Base-by-base conservation (phyloP, 1,140 invertebrate species). In the Chionoecetes opilio region DNA sequence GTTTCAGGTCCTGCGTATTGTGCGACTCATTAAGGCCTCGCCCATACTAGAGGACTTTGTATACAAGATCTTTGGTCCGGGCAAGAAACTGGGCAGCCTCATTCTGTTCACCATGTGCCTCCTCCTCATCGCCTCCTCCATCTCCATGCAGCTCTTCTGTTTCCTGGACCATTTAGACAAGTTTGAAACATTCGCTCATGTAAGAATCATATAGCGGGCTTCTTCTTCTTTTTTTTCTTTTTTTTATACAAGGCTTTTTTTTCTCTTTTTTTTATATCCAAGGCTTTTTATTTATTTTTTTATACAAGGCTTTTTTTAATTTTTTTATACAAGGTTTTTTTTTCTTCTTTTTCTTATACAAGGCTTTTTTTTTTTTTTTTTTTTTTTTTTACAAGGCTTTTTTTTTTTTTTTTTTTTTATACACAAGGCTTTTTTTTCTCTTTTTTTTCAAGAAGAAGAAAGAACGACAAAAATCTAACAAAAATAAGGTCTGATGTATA, bases 51-150 rank as follows among this genome's bases (percentile, higher is more conserved):
- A 99, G 97, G 99, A 99, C 96, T 99, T 99, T 97, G 99, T 99
- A 6, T 99, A 99, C 97, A 96, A 96, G 97, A 99, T 99, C 96
- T 99, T 99, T 97, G 99, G 99, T 2, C 99, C 99, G 0, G 99
- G 99, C 37, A 99, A 99, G 97, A 99, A 99, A 97, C 97, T 99
- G 8, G 99, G 99, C 3, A 99, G 99, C 96, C 97, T 99, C 0
- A 99, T 99, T 84, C 99, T 99, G 96, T 99, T 99, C 97, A 99
- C 99, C 32, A 99, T 99, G 98, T 99, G 99, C 97, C 98, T 99
- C 96, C 97, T 99, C 37, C 99, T 99, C 92, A 99, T 99, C 96
- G 99, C 99, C 63, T 99, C 99, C 0, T 99, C 99, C 95, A 99
- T 99, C 96, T 99, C 99, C 41, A 99, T 99, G 98, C 99, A 99